Evolutionary conservation across 2,888 invertebrate genomes (phyloP), one percentile per base, ranked within the genome.

Genomic region (Agapostemon virescens): DNA sequence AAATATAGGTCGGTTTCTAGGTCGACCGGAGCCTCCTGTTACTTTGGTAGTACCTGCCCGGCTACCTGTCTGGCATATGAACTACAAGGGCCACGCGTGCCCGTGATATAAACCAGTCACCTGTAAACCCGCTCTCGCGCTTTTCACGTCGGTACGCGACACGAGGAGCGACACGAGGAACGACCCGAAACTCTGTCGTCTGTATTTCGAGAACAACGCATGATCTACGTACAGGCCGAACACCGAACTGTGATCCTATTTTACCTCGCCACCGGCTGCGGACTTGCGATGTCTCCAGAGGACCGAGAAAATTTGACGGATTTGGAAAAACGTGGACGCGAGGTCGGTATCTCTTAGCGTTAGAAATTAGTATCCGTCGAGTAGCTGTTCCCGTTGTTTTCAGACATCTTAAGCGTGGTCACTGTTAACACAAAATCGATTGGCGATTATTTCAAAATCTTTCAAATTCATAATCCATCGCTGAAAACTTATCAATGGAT

Each of bases 1-100:
- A 86, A 86, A 88, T 87, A 86, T 87, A 84, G 87, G 84, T 88
- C 84, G 85, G 36, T 79, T 77, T 73, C 74, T 69, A 77, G 85
- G 72, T 85, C 78, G 82, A 55, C 70, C 69, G 76, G 70, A 38
- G 72, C 78, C 68, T 70, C 79, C 42, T 69, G 69, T 70, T 76
- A 77, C 83, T 76, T 83, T 52, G 67, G 58, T 66, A 77, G 69
- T 81, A 75, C 72, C 75, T 64, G 58, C 3, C 49, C 11, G 49
- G 49, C 61, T 45, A 64, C 55, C 68, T 45, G 74, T 45, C 74
- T 55, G 71, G 69, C 72, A 13, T 78, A 78, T 82, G 80, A 82
- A 58, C 71, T 74, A 82, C 64, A 33, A 26, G 38, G 45, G 23
- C 61, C 52, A 58, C 67, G 58, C 20, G 64, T 11, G 20, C 13